A percentile compares a stretch with the other conserved stretches of the same genome.
Conservation (phyloP, 1,140 invertebrate genomes). For the Brachionus manjavacas region DNA sequence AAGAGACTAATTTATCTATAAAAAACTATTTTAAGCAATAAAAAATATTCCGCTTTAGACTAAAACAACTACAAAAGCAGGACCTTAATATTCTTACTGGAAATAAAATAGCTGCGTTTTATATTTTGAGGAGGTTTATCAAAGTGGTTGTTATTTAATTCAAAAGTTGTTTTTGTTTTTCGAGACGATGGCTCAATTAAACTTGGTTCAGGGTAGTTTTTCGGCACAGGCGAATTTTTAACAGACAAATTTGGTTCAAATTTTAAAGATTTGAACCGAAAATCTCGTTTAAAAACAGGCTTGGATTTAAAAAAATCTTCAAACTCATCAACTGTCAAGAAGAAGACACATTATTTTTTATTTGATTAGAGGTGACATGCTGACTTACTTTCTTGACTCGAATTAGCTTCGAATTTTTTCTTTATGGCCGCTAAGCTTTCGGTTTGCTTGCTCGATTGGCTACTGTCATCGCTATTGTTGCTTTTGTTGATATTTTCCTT, state of each 20-base stretch:
- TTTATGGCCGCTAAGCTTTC: background rate
- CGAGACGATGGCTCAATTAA: background rate
- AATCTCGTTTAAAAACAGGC: background rate
- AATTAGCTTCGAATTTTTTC: background rate
- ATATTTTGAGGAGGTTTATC: background rate
- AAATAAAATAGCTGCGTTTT: background rate
- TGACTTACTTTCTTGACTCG: background rate
- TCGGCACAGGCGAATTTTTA: background rate
- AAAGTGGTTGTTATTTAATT: background rate
- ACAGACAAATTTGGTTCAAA: conserved; percentile 3
- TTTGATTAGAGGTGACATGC: background rate
- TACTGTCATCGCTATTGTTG: conserved; percentile 13
- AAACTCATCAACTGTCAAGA: background rate
- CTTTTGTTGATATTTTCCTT: conserved; percentile 23
- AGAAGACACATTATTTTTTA: background rate
- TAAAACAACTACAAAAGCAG: background rate
- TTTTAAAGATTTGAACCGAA: conserved; percentile 17
- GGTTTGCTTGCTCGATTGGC: background rate
- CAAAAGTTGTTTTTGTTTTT: background rate
- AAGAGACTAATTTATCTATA: background rate
- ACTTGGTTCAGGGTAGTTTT: background rate
- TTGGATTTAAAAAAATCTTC: conserved; percentile 33
- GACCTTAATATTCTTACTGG: background rate
- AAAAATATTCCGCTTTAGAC: background rate
- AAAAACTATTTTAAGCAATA: background rate